Percentiles rank a stretch among this genome's conserved stretches.
phyloP scores from a whole-genome alignment of 1,140 invertebrate species.

The Cotesia typhae region DNA sequence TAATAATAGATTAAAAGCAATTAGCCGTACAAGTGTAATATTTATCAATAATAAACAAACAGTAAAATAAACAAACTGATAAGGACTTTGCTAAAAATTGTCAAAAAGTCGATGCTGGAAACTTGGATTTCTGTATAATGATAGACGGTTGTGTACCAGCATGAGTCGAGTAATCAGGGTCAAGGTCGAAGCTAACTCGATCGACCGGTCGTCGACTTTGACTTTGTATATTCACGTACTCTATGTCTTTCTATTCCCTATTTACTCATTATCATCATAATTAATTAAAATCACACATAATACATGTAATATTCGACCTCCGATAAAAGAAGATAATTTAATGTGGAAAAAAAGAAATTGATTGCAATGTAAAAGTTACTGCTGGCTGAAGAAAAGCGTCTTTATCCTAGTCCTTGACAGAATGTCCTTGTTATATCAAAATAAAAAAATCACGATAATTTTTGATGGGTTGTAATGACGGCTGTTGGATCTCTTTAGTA shows the following conservation, averaged over 20 bases:
- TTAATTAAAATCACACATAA: no score
- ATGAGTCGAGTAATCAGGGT: conserved; percentile 36
- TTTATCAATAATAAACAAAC: no score
- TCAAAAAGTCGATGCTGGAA: background rate
- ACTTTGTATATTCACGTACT: conserved; percentile 20
- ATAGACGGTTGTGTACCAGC: conserved; percentile 5
- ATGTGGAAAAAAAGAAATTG: background rate
- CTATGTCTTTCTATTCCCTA: background rate
- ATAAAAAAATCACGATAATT: background rate
- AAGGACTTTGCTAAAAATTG: background rate
- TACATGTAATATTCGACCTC: background rate
- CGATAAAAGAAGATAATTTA: background rate
- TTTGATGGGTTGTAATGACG: conserved; percentile 8
- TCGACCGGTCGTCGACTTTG: conserved; percentile 39
- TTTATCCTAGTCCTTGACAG: background rate
- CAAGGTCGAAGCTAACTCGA: conserved; percentile 38
- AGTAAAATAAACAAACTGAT: no score
- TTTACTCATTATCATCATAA: conserved; percentile 1
- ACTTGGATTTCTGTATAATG: conserved; percentile 7
- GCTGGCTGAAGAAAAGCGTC: background rate
- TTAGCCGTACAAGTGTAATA: no score
- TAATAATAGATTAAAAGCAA: no score
- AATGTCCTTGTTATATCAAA: background rate
- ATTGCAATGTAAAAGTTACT: background rate
- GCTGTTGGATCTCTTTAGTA: conserved; percentile 9